Evolutionary conservation across 2,797 vertebrate species (phyloP), one percentile per base, ranked within the genome.

Genomic region (Carcharodon carcharias): DNA sequence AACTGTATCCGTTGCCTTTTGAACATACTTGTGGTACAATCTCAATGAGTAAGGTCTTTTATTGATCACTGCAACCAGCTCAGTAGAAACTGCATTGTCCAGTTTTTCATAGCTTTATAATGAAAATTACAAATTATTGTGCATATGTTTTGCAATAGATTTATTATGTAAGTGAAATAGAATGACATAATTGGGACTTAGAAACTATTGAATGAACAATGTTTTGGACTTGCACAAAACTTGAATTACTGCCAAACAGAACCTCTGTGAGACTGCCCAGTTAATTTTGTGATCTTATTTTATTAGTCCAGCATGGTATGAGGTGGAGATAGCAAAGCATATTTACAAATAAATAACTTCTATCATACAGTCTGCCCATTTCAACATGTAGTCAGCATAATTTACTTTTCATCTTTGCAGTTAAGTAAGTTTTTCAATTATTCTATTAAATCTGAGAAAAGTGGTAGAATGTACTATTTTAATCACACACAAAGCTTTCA

Each of bases 331-430:
- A 94, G 63, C 63, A 67, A 94, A 26, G 5, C 56, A 40, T 93
- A n/a, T 61, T 31, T 93, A 65, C 61, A 26, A 58, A 91, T 35
- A 28, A 28, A 58, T 56, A 61, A 58, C 28, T 92, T n/a, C 3
- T n/a, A 92, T n/a, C 14, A n/a, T 61, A 40, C 58, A 92, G 89
- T 92, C 35, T 31, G 12, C 35, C 31, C 56, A 63, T 63, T 95
- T 95, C 40, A 67, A 28, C 40, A 26, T 50, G 21, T 54, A 45
- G 88, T 91, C 31, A 61, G 26, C 56, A n/a, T n/a, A 92, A 61
- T n/a, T 92, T 92, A 16, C 71, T 95, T 94, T 95, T 54, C 23
- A 95, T 54, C 45, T 73, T 73, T 95, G 26, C 5, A 95, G 26
- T 28, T 73, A 56, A 28, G 12, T 18, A 45, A 31, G 9, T 95